Conservation (phyloP, 2,113 vertebrate genomes). For the Illadopsis cleaveri region DNA sequence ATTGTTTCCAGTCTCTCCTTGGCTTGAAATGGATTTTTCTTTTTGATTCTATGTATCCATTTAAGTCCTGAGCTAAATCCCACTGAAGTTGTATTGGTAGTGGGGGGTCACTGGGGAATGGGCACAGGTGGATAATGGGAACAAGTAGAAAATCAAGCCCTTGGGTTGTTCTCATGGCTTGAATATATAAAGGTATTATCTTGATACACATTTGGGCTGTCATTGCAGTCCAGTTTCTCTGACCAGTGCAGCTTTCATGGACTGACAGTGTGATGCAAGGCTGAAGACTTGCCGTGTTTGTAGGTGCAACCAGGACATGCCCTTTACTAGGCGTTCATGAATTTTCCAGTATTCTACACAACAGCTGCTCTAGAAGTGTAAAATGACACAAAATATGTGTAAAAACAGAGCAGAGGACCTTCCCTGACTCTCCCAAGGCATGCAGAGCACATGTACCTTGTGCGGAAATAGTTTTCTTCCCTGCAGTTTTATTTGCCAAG, state of each 20-base stretch:
- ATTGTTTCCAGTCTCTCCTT: neutral
- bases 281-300: neutral
- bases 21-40: neutral
- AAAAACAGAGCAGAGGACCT: neutral
- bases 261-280: neutral
- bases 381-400: neutral
- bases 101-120: fast-evolving
- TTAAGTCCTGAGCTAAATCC: neutral
- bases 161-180: neutral
- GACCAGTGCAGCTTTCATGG: fast-evolving
- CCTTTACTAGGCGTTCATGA: neutral
- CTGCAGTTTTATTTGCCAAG: neutral
- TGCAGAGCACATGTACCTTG: neutral
- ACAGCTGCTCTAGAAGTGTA: neutral
- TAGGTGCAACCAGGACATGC: neutral
- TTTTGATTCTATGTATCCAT: neutral
- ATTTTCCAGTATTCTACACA: neutral
- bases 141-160: neutral
- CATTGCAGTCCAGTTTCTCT: neutral
- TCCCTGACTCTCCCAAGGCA: neutral
- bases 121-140: neutral
- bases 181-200: neutral
- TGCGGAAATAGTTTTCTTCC: neutral
- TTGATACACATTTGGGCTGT: neutral
- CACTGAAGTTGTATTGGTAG: neutral